Evolutionary conservation across 2,888 invertebrate species (phyloP).

Genomic region (Acleris emargana): DNA sequence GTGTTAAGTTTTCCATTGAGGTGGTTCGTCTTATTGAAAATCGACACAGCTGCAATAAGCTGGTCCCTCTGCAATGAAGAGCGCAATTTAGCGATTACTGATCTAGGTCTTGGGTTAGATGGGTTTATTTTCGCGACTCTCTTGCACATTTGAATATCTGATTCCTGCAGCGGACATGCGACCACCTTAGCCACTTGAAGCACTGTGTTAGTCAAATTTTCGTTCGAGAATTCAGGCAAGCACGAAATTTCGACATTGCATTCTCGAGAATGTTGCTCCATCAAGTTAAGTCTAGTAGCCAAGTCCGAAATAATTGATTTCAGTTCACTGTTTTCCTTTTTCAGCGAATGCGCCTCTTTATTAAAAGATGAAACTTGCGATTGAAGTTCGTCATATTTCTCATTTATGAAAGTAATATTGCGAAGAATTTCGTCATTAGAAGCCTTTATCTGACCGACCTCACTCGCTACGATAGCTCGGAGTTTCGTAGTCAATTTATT

Average conservation of each 20-base stretch:
- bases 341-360: neutral
- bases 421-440: too few species aligned
- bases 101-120: neutral
- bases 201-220: too few species aligned
- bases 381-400: too few species aligned
- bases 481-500: too few species aligned
- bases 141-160: neutral
- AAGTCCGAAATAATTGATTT: neutral
- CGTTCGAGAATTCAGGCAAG: neutral
- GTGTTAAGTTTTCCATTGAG: neutral
- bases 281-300: neutral
- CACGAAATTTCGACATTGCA: too few species aligned
- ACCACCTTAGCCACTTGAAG: too few species aligned
- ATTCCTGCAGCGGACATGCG: too few species aligned
- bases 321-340: neutral
- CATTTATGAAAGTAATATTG: too few species aligned
- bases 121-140: neutral
- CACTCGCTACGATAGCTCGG: too few species aligned
- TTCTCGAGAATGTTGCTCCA: neutral
- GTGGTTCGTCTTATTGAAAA: neutral
- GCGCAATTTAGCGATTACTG: too few species aligned
- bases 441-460: too few species aligned
- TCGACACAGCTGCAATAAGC: neutral
- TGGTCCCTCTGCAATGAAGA: neutral
- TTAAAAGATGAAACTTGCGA: too few species aligned